Evolutionary conservation across 2,113 vertebrate genomes (phyloP).

Genomic region (Axis porcinus): DNA sequence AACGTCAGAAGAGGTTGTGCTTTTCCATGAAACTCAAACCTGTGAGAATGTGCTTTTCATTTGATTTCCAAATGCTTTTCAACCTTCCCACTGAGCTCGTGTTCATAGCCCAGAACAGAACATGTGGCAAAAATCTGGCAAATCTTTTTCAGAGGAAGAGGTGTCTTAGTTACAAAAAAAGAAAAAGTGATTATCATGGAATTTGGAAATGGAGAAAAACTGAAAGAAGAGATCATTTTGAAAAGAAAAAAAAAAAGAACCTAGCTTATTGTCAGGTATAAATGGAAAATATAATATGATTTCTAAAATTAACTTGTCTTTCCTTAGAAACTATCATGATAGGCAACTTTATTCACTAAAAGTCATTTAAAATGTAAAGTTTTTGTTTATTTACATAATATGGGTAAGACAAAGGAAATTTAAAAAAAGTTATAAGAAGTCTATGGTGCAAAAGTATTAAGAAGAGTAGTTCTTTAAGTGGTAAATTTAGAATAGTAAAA

Average conservation of each 20-base stretch:
- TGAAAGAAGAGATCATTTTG: background rate
- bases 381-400: background rate
- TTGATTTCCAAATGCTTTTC: constrained; percentile 39
- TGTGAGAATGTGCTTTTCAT: constrained; percentile 47
- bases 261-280: background rate
- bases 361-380: background rate
- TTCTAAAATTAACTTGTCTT: background rate
- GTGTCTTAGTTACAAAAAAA: constrained; percentile 23
- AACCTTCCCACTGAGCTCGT: background rate
- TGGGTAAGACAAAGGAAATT: background rate
- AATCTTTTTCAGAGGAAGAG: background rate
- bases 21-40: constrained; percentile 36
- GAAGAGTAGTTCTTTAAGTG: background rate
- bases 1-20: constrained; percentile 16
- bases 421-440: background rate
- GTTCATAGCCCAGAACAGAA: background rate
- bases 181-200: background rate
- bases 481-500: background rate
- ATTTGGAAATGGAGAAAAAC: background rate
- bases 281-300: background rate
- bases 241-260: background rate
- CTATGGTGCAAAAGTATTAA: background rate
- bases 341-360: background rate
- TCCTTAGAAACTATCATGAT: background rate
- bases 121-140: background rate